These are phyloP conservation scores for Scophthalmus maximus DNA, from an alignment of 2,113 vertebrate genomes.

Conservation along the genomic window DNA sequence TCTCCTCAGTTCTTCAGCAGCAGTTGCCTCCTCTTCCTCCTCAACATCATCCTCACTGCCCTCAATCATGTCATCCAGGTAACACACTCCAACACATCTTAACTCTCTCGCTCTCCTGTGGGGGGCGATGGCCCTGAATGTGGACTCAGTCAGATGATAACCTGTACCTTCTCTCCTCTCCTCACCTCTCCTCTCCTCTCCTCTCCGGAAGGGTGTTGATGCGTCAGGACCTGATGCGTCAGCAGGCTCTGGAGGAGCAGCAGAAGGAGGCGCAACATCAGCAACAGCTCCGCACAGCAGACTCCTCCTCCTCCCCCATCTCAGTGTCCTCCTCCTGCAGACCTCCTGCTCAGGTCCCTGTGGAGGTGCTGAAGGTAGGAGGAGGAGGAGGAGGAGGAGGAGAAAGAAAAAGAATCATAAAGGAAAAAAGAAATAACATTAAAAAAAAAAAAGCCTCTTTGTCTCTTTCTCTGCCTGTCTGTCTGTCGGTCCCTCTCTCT, in stretches of 20 bases:
- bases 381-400: neutral
- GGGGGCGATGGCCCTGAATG: too few relatives aligned
- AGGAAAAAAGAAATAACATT: too few relatives aligned
- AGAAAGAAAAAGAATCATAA: too few relatives aligned
- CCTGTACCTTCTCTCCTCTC: neutral
- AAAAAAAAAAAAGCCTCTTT: too few relatives aligned
- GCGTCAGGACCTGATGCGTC: conserved; percentile 91
- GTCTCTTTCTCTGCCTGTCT: too few relatives aligned
- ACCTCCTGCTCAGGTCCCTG: conserved; percentile 87
- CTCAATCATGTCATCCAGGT: conserved; percentile 65
- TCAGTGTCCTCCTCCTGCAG: conserved; percentile 74
- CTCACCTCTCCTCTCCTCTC: neutral
- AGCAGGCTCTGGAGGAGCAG: conserved; percentile 89
- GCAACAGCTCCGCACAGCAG: conserved; percentile 36
- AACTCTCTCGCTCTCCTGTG: neutral
- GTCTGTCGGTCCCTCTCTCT: too few relatives aligned
- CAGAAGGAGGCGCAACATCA: conserved; percentile 82
- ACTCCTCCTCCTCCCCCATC: conserved; percentile 74
- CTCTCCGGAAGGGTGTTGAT: conserved; percentile 81
- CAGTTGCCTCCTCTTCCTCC: conserved; percentile 29
- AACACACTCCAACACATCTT: neutral
- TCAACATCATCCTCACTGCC: conserved; percentile 56
- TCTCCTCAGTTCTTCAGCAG: conserved; percentile 32
- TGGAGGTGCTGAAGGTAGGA: conserved; percentile 90
- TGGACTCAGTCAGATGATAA: neutral